A percentile compares a stretch with the other conserved stretches of the same genome.
These are phyloP conservation scores for Scelioninae gen. 1 DNA, from an alignment of 2,888 invertebrate genomes.

Conservation along the genomic window DNA sequence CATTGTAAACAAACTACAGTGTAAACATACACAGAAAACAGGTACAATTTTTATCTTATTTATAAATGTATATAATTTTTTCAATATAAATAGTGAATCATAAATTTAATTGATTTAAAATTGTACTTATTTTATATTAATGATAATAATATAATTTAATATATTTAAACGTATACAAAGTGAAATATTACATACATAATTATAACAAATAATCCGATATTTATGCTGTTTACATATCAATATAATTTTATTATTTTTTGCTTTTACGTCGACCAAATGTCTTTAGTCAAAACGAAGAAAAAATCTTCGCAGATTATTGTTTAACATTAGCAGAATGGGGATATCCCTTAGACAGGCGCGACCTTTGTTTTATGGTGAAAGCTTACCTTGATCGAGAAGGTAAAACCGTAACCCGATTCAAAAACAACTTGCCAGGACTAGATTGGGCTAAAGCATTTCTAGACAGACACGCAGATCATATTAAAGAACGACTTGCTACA, in stretches of 20 bases:
- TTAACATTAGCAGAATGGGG: constrained; percentile 32
- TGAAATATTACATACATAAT: not conserved
- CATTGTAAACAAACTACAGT: constrained; percentile 13
- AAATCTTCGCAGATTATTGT: constrained; percentile 11
- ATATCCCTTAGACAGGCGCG: constrained; percentile 12
- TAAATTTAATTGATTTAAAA: not conserved
- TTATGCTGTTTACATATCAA: not conserved
- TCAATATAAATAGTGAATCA: not conserved
- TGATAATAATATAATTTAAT: too few species aligned
- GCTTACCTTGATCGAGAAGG: constrained; percentile 11
- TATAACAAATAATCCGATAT: not conserved
- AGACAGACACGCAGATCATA: not conserved
- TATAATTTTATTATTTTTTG: not conserved
- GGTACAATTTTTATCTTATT: constrained; percentile 1
- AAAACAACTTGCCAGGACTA: constrained; percentile 43
- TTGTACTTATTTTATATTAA: not conserved
- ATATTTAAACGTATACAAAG: too few species aligned
- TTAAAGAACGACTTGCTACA: constrained; percentile 19
- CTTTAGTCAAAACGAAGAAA: constrained; percentile 17
- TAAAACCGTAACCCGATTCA: constrained; percentile 3
- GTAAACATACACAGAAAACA: constrained; percentile 1
- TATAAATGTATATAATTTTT: not conserved
- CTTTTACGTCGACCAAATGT: constrained; percentile 1
- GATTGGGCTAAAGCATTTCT: constrained; percentile 39
- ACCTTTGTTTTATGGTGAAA: constrained; percentile 14